These are phyloP conservation scores for Tiaroga cobitis DNA, from an alignment of 2,797 vertebrate genomes.

Conservation along the genomic window DNA sequence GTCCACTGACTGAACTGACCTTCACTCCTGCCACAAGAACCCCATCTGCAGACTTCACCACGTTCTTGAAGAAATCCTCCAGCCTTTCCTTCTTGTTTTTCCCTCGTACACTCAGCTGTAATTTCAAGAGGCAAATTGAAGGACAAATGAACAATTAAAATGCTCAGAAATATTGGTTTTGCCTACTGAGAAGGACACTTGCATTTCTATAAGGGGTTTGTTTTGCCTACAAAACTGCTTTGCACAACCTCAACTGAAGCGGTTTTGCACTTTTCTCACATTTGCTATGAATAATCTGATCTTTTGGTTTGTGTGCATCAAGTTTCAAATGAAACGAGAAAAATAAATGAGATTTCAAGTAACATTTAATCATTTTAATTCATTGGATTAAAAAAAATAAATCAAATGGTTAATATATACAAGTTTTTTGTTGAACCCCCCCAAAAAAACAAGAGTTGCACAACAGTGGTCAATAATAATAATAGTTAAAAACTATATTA, in stretches of 20 bases:
- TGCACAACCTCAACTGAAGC: not conserved
- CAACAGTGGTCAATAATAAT: not conserved
- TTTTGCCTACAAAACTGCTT: not conserved
- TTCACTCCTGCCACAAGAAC: constrained; percentile 97
- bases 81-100: constrained; percentile 99
- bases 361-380: not conserved
- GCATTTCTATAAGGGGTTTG: not conserved
- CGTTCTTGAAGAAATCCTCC: constrained; percentile 98
- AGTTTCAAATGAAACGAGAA: not conserved
- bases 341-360: not conserved
- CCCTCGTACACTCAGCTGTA: constrained; percentile 94
- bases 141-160: constrained; percentile 33
- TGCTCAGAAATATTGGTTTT: not conserved
- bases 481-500: not conserved
- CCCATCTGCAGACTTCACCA: constrained; percentile 97
- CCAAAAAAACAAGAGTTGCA: not conserved
- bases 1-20: constrained; percentile 72
- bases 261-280: not conserved
- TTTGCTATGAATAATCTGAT: not conserved
- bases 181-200: not conserved
- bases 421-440: not conserved
- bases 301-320: not conserved
- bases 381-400: not conserved
- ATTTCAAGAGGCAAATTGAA: constrained; percentile 53
- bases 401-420: not conserved